Evolutionary conservation across 2,113 vertebrate genomes (phyloP), one percentile per base, ranked within the genome.

Genomic region (Anoplopoma fimbria): DNA sequence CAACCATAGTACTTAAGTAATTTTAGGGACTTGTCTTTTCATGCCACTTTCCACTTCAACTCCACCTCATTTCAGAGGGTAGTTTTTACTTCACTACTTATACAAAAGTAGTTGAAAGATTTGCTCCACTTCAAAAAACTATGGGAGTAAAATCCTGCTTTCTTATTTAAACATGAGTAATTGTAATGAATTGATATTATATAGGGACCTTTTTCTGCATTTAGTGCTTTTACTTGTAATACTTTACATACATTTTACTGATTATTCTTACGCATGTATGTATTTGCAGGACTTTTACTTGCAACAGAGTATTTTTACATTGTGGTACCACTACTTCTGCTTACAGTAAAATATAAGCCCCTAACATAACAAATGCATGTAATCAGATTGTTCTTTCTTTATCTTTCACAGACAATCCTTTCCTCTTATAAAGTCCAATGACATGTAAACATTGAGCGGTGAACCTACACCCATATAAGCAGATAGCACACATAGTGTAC

Each of bases 401-500:
- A 73, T 80, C 47, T 29, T 23, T 61, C 42, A 42, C 40, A 73
- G 27, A 78, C 60, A 47, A 69, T 60, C 14, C 2, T 65, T 63
- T 78, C 27, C 38, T 69, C 40, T 27, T 19, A 64, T 31, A 62
- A 25, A 53, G 47, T 57, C 49, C 65, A 49, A 65, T n/a, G 15
- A 63, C 31, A 31, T 8, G 27, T 27, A 12, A 34, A 34, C 23
- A 4, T 65, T 64, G 34, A 57, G 69, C 36, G 17, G 40, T 45
- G 4, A 60, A 62, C 29, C 40, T 15, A n/a, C 40, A 51, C 73
- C 57, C 65, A 64, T 61, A 83, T 49, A 69, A 71, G 55, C 67
- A 85, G 60, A 87, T 53, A 65, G 73, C 17, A 42, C 1, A 74
- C 25, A 81, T 29, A 38, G 53, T 79, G 33, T 38, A 78, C 80